Evolutionary conservation across 2,888 invertebrate species (phyloP), one percentile per base, ranked within the genome.

Genomic region (Bellardia pandia): DNA sequence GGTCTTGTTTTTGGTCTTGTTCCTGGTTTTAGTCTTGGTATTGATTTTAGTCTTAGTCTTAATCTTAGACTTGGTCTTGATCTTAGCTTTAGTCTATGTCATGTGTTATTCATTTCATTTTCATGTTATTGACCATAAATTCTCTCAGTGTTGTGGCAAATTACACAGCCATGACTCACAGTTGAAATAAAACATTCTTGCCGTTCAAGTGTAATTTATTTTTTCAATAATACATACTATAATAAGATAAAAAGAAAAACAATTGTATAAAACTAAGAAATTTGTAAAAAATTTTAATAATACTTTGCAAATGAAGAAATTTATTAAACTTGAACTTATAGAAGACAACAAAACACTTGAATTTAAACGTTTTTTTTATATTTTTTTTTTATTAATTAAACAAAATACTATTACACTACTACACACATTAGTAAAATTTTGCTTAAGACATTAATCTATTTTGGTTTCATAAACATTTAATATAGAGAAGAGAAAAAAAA

Each of bases 301-400:
- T 53, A 58, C 45, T 48, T 68, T 42, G 60, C 58, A 69, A 69
- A 68, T 60, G 69, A 16, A 37, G 23, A 30, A 16, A 45, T 45
- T 45, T 45, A 78, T 69, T 78, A 78, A 78, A 79, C 79, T 79
- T 79, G 71, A 79, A 79, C 79, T 79, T 51, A 56, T 3, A 42
- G 37, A 45, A 5, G 48, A 79, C 5, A 60, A 51, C 6, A 37
- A 40, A 16, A 37, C 56, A 78, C 42, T 40, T 69, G 58, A 45
- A 37, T 51, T 76, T 45, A 51, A 69, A 53, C 37, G 5, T 60
- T 60, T 56, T 68, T 56, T 30, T 8, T 13, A 14, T 58, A 37
- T 23, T 14, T 16, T 74, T 45, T 74, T 30, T 33, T 6, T 40
- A 53, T 53, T 11, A 69, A 14, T 48, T 30, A 30, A 40, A 71